Conservation (phyloP, 2,113 vertebrate species). For the Tricholaema leucomelas region DNA sequence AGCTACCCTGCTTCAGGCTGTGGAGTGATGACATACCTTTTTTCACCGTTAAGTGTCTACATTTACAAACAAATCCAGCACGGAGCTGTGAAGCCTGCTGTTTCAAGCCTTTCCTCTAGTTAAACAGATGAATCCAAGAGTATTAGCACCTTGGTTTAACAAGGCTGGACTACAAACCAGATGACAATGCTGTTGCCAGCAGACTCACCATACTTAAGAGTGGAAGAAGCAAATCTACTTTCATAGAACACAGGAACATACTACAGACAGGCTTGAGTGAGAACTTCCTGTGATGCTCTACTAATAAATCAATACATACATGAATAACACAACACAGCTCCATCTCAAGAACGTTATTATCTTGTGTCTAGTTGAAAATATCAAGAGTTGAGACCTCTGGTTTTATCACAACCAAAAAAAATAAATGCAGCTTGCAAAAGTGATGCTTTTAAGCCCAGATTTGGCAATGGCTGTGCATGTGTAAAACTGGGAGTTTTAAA, state of each 20-base stretch:
- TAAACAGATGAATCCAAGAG: background rate
- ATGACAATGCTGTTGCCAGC: background rate
- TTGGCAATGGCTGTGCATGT: background rate
- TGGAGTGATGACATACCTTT: slow-evolving; percentile 12
- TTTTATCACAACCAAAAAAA: background rate
- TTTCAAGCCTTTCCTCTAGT: background rate
- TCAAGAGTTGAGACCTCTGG: background rate
- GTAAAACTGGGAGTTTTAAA: background rate
- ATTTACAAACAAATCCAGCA: slow-evolving; percentile 34
- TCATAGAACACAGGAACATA: background rate
- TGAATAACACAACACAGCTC: too few species aligned
- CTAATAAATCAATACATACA: too few species aligned
- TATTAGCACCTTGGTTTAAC: background rate
- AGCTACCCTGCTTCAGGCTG: background rate
- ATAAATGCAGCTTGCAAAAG: background rate
- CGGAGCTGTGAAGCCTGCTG: background rate
- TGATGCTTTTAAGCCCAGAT: background rate
- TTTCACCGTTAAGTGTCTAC: slow-evolving; percentile 47
- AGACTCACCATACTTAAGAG: background rate
- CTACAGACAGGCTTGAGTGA: background rate
- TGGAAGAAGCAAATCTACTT: background rate
- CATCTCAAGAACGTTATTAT: background rate
- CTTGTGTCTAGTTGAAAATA: background rate
- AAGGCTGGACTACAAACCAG: background rate
- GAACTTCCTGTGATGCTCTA: background rate